Percentiles rank a stretch among this genome's conserved stretches.
phyloP scores from a whole-genome alignment of 92 coral and sea anemone genomes.

The Porites rus region DNA sequence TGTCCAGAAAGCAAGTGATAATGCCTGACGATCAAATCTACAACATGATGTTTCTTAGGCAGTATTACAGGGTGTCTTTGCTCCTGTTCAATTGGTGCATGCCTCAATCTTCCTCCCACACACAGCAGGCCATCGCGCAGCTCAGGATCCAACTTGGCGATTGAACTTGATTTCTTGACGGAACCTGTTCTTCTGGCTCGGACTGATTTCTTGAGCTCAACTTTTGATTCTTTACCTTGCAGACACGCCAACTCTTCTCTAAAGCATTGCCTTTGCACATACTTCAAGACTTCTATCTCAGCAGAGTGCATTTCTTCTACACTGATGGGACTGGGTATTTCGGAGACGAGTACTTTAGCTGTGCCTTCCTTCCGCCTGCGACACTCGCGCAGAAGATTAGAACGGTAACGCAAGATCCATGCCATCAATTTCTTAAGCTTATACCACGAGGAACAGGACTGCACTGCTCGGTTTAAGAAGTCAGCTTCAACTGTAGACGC shows the following conservation, averaged over 20 bases:
- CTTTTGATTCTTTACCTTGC: not conserved
- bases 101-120: too few relatives aligned
- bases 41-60: too few relatives aligned
- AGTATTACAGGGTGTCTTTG: too few relatives aligned
- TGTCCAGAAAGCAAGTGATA: too few relatives aligned
- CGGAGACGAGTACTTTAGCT: constrained; percentile 3
- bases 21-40: not conserved
- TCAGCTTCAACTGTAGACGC: too few relatives aligned
- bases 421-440: constrained; percentile 61
- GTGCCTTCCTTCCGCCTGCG: constrained; percentile 34
- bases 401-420: constrained; percentile 62
- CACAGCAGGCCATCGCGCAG: too few relatives aligned
- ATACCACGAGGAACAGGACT: constrained; percentile 57
- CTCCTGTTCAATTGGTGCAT: too few relatives aligned
- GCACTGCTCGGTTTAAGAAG: too few relatives aligned
- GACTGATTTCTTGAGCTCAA: not conserved
- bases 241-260: constrained; percentile 46
- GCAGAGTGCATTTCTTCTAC: constrained; percentile 53
- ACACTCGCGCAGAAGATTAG: constrained; percentile 45
- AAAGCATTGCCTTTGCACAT: constrained; percentile 47
- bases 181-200: too few relatives aligned
- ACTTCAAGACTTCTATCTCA: constrained; percentile 50
- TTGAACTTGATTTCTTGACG: too few relatives aligned
- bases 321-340: constrained; percentile 40
- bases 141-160: too few relatives aligned